These are phyloP conservation scores for Eptesicus fuscus DNA, from an alignment of 2,113 vertebrate species.

Conservation along the genomic window DNA sequence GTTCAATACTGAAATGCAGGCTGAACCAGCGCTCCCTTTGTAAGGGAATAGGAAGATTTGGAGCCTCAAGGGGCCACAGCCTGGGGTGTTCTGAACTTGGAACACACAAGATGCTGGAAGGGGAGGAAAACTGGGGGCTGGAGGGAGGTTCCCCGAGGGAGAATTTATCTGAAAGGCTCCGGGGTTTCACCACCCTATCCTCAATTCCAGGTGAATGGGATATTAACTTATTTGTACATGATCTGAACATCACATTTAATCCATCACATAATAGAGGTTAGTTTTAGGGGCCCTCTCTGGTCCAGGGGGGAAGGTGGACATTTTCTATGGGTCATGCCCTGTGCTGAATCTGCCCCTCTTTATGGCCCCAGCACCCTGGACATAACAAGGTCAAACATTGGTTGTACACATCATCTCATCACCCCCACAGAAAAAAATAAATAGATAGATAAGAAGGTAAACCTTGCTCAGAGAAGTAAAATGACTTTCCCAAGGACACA, in stretches of 20 bases:
- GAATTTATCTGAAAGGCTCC: background rate
- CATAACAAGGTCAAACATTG: background rate
- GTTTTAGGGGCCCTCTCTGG: background rate
- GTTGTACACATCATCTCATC: background rate
- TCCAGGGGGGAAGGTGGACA: background rate
- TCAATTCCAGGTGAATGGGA: background rate
- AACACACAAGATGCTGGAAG: background rate
- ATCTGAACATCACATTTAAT: constrained; percentile 71
- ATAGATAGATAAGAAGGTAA: constrained; percentile 4
- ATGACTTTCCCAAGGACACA: background rate
- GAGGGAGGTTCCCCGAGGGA: background rate
- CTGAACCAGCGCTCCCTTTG: background rate
- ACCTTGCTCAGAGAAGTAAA: background rate
- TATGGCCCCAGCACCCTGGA: background rate
- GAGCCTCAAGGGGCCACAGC: background rate
- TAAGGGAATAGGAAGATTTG: background rate
- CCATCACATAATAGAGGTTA: constrained; percentile 47
- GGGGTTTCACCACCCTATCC: background rate
- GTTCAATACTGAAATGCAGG: background rate
- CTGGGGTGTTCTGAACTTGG: background rate
- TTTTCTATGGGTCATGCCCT: background rate
- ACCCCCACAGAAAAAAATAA: background rate
- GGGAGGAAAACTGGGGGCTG: background rate
- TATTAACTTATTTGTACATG: constrained; percentile 69
- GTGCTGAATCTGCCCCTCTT: background rate